Base-by-base conservation (phyloP, 2,888 invertebrate genomes). In the Philhelius pedissequus region DNA sequence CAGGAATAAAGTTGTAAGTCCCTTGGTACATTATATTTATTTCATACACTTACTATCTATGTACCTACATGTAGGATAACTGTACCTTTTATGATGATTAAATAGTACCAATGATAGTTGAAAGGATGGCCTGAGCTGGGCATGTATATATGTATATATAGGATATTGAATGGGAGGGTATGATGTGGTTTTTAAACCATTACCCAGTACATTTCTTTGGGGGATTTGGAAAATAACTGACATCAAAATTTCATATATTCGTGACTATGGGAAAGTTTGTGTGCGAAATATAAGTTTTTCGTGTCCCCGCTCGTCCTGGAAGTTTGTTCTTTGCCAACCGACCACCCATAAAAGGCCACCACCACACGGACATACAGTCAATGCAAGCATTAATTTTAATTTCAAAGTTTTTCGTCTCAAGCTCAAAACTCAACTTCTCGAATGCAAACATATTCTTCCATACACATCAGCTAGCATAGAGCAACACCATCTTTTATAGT, bases 21-120 rank as follows among this genome's bases (percentile, higher is more conserved):
- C 50, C 45, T 60, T 43, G 62, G 38, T 52, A 40, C 43, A 69
- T 70, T 20, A 27, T 40, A 75, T 64, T 75, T 71, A 52, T 43
- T 54, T 52, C 68, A 64, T 68, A 75, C 76, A 76, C 52, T 20
- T 43, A n/a, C n/a, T n/a, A n/a, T n/a, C n/a, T n/a, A n/a, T n/a
- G n/a, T n/a, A n/a, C n/a, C n/a, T n/a, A 22, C 35, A 22, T 22
- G 60, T 80, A 60, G 50, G 6, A 25, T 25, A 43, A 7, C 8
- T 18, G 30, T 84, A 71, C 75, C 84, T 84, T 84, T 84, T 84
- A 84, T 84, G 84, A 84, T 84, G 84, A 84, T 84, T 84, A 84
- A 84, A 84, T 84, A 80, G 75, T 80, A 54, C 71, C 84, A 54
- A 76, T 80, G 75, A 80, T 75, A 76, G 84, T 30, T 56, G 48